These are phyloP conservation scores for Drosophila ironensis DNA, from an alignment of 1,140 invertebrate genomes.

Conservation along the genomic window DNA sequence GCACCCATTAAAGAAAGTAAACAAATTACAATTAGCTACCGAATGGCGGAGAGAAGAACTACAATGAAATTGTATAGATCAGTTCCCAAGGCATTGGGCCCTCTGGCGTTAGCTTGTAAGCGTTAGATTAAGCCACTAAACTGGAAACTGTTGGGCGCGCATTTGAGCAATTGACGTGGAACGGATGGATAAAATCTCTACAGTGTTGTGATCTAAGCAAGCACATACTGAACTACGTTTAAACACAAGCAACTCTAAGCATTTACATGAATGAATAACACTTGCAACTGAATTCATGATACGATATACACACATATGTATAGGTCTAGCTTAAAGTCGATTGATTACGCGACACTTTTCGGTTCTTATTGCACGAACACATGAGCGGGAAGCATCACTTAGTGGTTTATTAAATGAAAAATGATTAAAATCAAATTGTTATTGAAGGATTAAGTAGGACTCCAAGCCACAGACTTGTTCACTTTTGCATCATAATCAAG, in stretches of 20 bases:
- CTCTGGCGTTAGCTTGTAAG: slow-evolving; percentile 42
- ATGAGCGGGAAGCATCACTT: slow-evolving; percentile 49
- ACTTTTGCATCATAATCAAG: slow-evolving; percentile 36
- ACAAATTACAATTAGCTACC: slow-evolving; percentile 51
- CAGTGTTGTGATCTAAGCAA: slow-evolving; percentile 77
- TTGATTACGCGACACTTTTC: slow-evolving; percentile 32
- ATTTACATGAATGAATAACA: slow-evolving; percentile 37
- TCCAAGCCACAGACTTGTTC: slow-evolving; percentile 47
- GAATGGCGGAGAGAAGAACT: slow-evolving; percentile 59
- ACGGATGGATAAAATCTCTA: slow-evolving; percentile 61
- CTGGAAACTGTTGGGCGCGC: slow-evolving; percentile 46
- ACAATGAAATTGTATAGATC: slow-evolving; percentile 72
- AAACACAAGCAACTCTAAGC: slow-evolving; percentile 47
- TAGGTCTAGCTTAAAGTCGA: slow-evolving; percentile 26
- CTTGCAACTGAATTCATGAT: not conserved
- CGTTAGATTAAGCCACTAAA: slow-evolving; percentile 37
- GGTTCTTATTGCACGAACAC: slow-evolving; percentile 47
- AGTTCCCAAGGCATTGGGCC: no score
- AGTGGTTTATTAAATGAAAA: slow-evolving; percentile 54
- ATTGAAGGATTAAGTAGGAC: slow-evolving; percentile 54
- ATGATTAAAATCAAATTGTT: slow-evolving; percentile 49
- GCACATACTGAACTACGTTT: slow-evolving; percentile 73
- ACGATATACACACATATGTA: slow-evolving; percentile 11
- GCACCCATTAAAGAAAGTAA: slow-evolving; percentile 45
- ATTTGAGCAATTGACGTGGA: slow-evolving; percentile 27